Percentiles rank a stretch among this genome's conserved stretches.
These are phyloP conservation scores for Axis porcinus DNA, from an alignment of 2,113 vertebrate species.

Conservation along the genomic window DNA sequence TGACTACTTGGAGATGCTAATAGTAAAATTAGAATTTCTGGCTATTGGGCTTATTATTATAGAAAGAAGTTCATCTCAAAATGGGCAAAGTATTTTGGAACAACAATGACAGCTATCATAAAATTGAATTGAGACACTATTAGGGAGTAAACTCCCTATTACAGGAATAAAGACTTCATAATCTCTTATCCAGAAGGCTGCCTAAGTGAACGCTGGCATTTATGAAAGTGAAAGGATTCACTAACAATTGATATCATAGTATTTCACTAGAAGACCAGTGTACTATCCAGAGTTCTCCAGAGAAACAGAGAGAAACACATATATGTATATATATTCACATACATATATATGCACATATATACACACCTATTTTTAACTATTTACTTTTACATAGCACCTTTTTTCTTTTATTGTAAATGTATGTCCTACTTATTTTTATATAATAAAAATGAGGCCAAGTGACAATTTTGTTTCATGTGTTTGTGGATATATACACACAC, in stretches of 20 bases:
- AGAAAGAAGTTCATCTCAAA: not conserved
- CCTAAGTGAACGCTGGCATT: not conserved
- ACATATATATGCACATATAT: not conserved
- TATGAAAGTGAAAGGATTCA: not conserved
- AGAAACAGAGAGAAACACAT: not conserved
- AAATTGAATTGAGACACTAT: not conserved
- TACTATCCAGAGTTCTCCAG: not conserved
- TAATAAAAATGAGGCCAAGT: not conserved
- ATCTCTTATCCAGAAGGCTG: not conserved
- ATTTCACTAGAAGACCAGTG: not conserved
- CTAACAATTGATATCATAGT: not conserved
- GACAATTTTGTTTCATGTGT: not conserved
- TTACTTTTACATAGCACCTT: not conserved
- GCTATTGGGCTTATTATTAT: not conserved
- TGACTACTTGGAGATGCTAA: not conserved
- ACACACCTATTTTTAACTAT: not conserved
- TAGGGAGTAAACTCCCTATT: not conserved
- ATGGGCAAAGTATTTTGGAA: not conserved
- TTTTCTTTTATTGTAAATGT: not conserved
- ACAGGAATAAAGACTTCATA: not conserved
- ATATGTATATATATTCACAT: not conserved
- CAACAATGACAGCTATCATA: not conserved
- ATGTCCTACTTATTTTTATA: not conserved
- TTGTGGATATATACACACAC: not conserved
- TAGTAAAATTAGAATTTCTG: not conserved